phyloP scores from a whole-genome alignment of 2,113 vertebrate species.

The Leiothrix lutea region DNA sequence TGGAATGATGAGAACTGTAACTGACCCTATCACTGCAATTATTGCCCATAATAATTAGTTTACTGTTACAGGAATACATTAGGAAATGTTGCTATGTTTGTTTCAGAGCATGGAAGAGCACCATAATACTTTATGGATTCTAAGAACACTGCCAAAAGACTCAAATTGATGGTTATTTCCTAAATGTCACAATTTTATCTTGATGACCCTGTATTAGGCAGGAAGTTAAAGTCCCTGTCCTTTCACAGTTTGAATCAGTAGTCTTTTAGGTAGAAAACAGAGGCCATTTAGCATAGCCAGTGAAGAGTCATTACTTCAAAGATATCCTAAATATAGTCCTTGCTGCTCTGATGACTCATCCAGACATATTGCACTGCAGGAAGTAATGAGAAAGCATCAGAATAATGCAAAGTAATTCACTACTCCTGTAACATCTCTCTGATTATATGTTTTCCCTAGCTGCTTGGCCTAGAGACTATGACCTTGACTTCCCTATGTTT shows the following conservation, averaged over 20 bases:
- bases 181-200: background rate
- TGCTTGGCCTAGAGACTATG: background rate
- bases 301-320: constrained; percentile 4
- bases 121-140: accelerated
- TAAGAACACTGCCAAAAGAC: background rate
- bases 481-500: background rate
- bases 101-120: background rate
- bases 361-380: background rate
- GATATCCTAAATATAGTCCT: constrained; percentile 20
- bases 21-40: background rate
- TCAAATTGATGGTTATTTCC: background rate
- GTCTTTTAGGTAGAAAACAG: background rate
- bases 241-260: background rate
- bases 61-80: background rate
- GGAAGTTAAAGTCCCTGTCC: background rate
- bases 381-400: background rate
- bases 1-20: background rate
- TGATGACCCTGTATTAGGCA: background rate
- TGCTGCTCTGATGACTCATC: constrained; percentile 13
- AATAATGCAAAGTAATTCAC: background rate
- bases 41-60: constrained; percentile 15
- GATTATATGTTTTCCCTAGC: background rate
- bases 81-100: background rate
- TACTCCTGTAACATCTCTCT: background rate
- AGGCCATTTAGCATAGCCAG: background rate